phyloP scores from a whole-genome alignment of 2,113 vertebrate species.

The Ranitomeya imitator region DNA sequence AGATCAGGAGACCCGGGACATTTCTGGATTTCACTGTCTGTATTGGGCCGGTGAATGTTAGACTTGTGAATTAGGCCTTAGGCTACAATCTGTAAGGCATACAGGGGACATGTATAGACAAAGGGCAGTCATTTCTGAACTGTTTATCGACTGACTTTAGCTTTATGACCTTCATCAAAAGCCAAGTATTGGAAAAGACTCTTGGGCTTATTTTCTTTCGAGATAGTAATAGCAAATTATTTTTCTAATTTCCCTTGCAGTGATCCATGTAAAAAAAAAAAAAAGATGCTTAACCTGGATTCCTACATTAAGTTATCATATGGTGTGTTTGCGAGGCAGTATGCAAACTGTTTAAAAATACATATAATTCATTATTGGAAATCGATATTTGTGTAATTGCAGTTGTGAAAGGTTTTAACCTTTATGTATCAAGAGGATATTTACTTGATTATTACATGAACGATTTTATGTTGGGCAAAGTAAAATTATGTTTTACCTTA shows the following conservation, averaged over 20 bases:
- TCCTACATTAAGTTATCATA: background rate
- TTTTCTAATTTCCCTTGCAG: conserved; percentile 2
- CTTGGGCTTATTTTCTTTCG: background rate
- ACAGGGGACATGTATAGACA: background rate
- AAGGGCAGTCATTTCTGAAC: background rate
- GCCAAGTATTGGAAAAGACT: background rate
- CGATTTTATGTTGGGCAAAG: conserved; percentile 24
- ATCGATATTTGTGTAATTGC: conserved; percentile 37
- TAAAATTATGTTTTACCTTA: conserved; percentile 1
- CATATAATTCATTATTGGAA: conserved; percentile 42
- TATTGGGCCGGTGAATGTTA: too few relatives aligned
- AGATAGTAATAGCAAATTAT: conserved; percentile 16
- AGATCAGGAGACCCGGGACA: too few relatives aligned
- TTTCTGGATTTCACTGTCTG: too few relatives aligned
- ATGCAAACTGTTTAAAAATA: conserved; percentile 25
- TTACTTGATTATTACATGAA: conserved; percentile 28
- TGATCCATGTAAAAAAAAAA: background rate
- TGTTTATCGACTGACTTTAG: background rate
- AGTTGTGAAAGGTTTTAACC: conserved; percentile 17
- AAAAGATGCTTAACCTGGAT: conserved; percentile 7
- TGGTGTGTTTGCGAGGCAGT: background rate
- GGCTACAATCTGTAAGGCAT: background rate
- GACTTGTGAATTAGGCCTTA: background rate
- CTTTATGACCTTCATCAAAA: background rate
- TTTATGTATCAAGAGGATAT: conserved; percentile 9